These are phyloP conservation scores for Busseola fusca DNA, from an alignment of 2,888 invertebrate species.

Conservation along the genomic window DNA sequence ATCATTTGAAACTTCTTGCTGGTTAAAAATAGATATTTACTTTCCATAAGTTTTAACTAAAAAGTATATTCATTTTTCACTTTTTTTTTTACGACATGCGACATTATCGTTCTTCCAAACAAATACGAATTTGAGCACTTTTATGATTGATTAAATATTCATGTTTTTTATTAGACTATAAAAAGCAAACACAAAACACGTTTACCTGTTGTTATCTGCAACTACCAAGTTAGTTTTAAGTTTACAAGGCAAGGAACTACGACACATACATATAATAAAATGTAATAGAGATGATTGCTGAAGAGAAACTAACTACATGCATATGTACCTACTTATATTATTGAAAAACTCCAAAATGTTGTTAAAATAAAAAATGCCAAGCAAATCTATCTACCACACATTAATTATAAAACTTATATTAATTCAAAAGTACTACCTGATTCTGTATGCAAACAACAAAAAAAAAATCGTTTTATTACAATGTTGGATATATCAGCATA, in stretches of 20 bases:
- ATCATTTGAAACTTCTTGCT: neutral
- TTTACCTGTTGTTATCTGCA: conserved; percentile 37
- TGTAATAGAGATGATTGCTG: neutral
- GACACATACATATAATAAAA: neutral
- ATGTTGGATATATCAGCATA: conserved; percentile 20
- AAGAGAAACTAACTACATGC: conserved; percentile 1
- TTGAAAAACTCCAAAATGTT: neutral
- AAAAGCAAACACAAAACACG: conserved; percentile 29
- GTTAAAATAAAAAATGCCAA: conserved; percentile 8
- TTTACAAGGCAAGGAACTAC: neutral
- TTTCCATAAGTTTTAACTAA: neutral
- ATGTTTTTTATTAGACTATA: conserved; percentile 25
- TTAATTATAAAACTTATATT: conserved; percentile 21
- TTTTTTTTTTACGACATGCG: conserved; percentile 5
- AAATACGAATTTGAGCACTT: conserved; percentile 15
- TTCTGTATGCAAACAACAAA: conserved; percentile 53
- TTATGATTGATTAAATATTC: conserved; percentile 30
- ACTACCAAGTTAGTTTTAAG: conserved; percentile 11
- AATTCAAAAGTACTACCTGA: conserved; percentile 50
- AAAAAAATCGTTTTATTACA: conserved; percentile 39
- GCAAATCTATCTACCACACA: conserved; percentile 43
- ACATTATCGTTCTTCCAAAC: conserved; percentile 16
- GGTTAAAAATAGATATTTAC: neutral
- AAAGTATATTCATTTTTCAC: neutral
- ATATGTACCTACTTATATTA: neutral